Conservation (phyloP, 2,797 vertebrate species). For the Clarias fuscus region DNA sequence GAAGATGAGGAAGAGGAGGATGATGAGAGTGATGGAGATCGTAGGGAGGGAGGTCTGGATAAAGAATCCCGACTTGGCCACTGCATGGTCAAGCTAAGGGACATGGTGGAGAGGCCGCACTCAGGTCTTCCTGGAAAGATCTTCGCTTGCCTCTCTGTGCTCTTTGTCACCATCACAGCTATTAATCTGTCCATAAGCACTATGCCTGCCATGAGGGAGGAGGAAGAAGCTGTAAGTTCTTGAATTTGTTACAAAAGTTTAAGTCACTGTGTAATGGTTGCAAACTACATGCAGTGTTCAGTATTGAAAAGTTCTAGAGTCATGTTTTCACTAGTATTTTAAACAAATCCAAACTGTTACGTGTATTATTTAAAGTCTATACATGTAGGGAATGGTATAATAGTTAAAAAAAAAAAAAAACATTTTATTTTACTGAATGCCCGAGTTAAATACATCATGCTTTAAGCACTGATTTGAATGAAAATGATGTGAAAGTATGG, state of each 20-base stretch:
- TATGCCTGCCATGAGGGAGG: conserved; percentile 92
- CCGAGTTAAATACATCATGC: not conserved
- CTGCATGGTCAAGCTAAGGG: conserved; percentile 89
- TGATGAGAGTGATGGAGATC: conserved; percentile 69
- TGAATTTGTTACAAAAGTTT: not conserved
- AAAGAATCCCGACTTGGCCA: conserved; percentile 74
- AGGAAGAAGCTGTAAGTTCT: conserved; percentile 91
- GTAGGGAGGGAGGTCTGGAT: conserved; percentile 44
- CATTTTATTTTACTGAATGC: not conserved
- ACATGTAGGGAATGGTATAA: not conserved
- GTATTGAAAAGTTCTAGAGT: not conserved
- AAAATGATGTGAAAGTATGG: not conserved
- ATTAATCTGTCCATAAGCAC: conserved; percentile 98
- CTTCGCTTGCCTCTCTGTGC: conserved; percentile 94
- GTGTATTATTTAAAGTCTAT: not conserved
- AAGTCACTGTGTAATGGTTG: not conserved
- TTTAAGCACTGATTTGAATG: not conserved
- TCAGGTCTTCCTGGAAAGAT: conserved; percentile 97
- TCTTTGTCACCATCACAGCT: conserved; percentile 97
- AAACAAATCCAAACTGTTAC: not conserved
- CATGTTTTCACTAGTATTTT: not conserved
- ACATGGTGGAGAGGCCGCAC: conserved; percentile 98
- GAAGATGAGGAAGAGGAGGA: conserved; percentile 76
- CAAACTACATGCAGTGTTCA: not conserved
- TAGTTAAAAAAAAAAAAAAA: no score